A percentile compares a stretch with the other conserved stretches of the same genome.
Evolutionary conservation across 2,113 vertebrate genomes (phyloP).

Genomic region (Tiliqua scincoides): DNA sequence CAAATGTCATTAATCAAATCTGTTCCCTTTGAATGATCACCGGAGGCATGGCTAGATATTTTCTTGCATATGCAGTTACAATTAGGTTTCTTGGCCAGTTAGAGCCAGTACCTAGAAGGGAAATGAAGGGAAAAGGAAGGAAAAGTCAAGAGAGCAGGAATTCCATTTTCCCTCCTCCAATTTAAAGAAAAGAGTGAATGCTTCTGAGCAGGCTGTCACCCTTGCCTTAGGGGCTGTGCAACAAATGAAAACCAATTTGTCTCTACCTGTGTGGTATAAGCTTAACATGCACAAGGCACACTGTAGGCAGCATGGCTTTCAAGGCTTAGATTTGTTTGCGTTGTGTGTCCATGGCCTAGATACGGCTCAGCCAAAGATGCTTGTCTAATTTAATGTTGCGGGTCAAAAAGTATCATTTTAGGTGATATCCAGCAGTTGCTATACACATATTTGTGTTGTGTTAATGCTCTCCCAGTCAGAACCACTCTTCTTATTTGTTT

Average conservation of each 20-base stretch:
- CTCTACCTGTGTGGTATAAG: neutral
- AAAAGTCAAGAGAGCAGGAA: neutral
- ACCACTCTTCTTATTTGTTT: neutral
- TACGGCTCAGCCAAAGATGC: neutral
- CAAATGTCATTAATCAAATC: neutral
- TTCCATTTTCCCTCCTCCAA: neutral
- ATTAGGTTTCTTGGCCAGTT: neutral
- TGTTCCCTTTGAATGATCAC: neutral
- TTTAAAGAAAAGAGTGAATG: too few relatives aligned
- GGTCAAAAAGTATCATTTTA: neutral
- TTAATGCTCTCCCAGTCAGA: neutral
- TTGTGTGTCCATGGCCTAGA: neutral
- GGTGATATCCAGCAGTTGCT: too few relatives aligned
- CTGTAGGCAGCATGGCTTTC: neutral
- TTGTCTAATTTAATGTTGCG: neutral
- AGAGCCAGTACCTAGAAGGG: neutral
- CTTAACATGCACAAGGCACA: too few relatives aligned
- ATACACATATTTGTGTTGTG: neutral
- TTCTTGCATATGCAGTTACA: neutral
- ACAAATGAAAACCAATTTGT: too few relatives aligned
- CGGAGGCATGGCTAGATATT: neutral
- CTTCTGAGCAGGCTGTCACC: too few relatives aligned
- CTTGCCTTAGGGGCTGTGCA: too few relatives aligned
- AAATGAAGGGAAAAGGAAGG: too few relatives aligned
- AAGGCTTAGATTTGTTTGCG: neutral